These are phyloP conservation scores for Calosoma granatense DNA, from an alignment of 1,140 invertebrate genomes.

Conservation along the genomic window DNA sequence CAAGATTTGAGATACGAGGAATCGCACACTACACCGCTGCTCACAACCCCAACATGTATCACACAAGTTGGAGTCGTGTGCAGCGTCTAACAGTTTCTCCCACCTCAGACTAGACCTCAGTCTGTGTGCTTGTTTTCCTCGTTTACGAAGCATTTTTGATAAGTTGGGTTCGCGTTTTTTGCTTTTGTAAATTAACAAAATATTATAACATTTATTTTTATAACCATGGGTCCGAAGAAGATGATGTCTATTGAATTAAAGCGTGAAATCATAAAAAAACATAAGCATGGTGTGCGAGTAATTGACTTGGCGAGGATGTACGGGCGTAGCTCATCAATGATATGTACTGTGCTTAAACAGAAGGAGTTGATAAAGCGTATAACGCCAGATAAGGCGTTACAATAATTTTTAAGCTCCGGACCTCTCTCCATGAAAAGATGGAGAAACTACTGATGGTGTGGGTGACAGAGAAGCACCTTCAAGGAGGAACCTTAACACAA, in stretches of 20 bases:
- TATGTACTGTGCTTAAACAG: constrained; percentile 19
- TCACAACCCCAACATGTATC: constrained; percentile 4
- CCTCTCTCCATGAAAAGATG: constrained; percentile 18
- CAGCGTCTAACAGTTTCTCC: too few relatives aligned
- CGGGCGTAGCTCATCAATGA: constrained; percentile 18
- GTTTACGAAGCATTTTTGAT: too few relatives aligned
- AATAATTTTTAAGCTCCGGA: constrained; percentile 14
- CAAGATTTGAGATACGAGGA: too few relatives aligned
- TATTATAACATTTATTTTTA: too few relatives aligned
- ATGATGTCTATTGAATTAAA: constrained; percentile 21
- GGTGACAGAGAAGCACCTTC: constrained; percentile 19
- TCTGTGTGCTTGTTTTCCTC: too few relatives aligned
- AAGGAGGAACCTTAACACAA: constrained; percentile 17
- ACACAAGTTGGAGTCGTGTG: too few relatives aligned
- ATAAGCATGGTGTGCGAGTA: constrained; percentile 21
- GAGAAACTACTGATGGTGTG: constrained; percentile 19
- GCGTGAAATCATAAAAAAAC: constrained; percentile 19
- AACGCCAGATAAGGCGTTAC: constrained; percentile 19
- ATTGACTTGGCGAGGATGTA: constrained; percentile 19
- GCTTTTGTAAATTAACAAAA: too few relatives aligned
- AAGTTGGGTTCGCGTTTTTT: too few relatives aligned
- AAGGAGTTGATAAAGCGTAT: constrained; percentile 17
- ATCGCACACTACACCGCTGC: constrained; percentile 6
- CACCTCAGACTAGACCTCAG: constrained; percentile 5
- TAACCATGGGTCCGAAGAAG: too few relatives aligned